Base-by-base conservation (phyloP, 2,113 vertebrate species). In the Lagenorhynchus albirostris region DNA sequence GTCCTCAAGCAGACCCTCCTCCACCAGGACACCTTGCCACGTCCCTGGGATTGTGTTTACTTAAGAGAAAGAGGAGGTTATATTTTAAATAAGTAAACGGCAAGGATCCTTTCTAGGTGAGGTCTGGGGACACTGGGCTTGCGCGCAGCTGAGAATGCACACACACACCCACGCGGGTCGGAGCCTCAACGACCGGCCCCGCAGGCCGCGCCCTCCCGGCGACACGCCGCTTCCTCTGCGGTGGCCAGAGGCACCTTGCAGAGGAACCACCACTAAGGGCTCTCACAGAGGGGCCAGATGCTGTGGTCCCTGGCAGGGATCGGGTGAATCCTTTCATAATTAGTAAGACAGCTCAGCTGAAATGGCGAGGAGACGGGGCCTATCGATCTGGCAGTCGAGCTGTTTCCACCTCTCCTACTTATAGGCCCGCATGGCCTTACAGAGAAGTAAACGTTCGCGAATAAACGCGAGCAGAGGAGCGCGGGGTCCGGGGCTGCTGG, bases 321-420 rank as follows among this genome's bases (percentile, higher is more conserved):
- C 98, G 85, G 97, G 98, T 96, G 86, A 98, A 97, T 44, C 94
- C 95, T 98, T 99, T 98, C 98, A 98, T 99, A 99, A 99, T 99
- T 99, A 98, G 99, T 99, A 98, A 98, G 98, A 95, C 97, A 96
- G 98, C 97, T 97, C 97, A 65, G 97, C 94, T 95, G 97, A 98
- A 97, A 98, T 85, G 98, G 98, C 96, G 15, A 98, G 89, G 97
- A 97, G 97, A 97, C 96, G 63, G 95, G 95, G 95, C 60, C 93
- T 98, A 99, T 99, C 94, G 99, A 99, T 99, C 98, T 68, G 90
- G 89, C 96, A 82, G 97, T 93, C 77, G 96, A 97, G 93, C 98
- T 90, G 96, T 98, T 98, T 92, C 97, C 98, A 94, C 97, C 97
- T 97, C 88, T 73, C 89, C 98, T 99, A 98, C 99, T 98, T 98